phyloP scores from a whole-genome alignment of 2,888 invertebrate genomes.

The Sphaerophoria rueppellii region DNA sequence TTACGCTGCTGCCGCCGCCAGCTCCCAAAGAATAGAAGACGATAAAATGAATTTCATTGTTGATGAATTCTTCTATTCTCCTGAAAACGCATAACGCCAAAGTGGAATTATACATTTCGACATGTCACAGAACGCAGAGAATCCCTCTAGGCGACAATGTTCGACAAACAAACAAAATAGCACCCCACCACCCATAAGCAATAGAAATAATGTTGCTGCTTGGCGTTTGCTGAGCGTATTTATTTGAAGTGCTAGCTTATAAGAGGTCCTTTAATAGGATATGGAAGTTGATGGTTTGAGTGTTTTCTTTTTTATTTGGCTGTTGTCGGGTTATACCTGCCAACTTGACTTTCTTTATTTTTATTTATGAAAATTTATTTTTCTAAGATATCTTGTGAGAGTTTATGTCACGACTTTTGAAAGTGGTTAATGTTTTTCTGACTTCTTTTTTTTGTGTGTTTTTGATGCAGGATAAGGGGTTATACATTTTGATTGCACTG shows the following conservation, averaged over 20 bases:
- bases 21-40: constrained; percentile 6
- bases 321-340: too few species aligned
- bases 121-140: background rate
- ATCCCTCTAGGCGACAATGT: background rate
- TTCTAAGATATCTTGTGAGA: constrained; percentile 33
- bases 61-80: constrained; percentile 53
- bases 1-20: too few species aligned
- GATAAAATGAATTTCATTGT: constrained; percentile 71
- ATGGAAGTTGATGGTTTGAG: background rate
- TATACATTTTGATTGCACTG: constrained; percentile 23
- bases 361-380: constrained; percentile 38
- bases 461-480: constrained; percentile 21
- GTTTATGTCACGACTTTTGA: constrained; percentile 42
- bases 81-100: constrained; percentile 43
- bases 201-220: background rate
- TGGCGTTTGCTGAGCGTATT: constrained; percentile 39
- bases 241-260: constrained; percentile 51
- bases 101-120: constrained; percentile 43
- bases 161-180: too few species aligned
- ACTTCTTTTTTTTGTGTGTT: background rate
- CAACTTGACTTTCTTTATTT: background rate
- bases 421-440: constrained; percentile 7
- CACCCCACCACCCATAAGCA: background rate
- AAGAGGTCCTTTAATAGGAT: constrained; percentile 26
- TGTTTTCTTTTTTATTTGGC: background rate